phyloP scores from a whole-genome alignment of 2,888 invertebrate species.

The Drosophila nr. perissopoda region DNA sequence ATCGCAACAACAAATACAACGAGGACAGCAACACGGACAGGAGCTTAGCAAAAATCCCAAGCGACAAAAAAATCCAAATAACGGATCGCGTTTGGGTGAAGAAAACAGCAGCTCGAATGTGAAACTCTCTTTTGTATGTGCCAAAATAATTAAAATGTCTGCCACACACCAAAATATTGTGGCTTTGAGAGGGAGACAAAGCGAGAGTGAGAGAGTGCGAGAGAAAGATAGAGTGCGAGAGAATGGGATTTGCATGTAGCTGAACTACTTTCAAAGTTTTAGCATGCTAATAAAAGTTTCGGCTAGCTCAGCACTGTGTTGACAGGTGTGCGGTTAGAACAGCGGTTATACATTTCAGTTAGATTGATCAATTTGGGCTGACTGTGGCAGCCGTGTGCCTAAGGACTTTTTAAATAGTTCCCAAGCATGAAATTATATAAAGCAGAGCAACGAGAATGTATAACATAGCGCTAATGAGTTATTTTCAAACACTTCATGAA shows the following conservation, averaged over 20 bases:
- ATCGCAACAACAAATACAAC: neutral
- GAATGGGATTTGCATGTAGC: neutral
- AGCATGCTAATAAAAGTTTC: conserved; percentile 38
- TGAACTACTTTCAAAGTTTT: conserved; percentile 43
- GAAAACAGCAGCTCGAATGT: conserved; percentile 31
- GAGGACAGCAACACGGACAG: neutral
- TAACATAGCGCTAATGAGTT: neutral
- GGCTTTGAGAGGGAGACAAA: neutral
- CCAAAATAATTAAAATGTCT: conserved; percentile 58
- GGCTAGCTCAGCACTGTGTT: conserved; percentile 17
- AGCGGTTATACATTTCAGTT: conserved; percentile 22
- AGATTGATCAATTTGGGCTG: conserved; percentile 40
- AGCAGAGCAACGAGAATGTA: neutral
- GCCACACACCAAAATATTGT: neutral
- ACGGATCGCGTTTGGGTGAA: conserved; percentile 2
- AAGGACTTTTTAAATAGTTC: neutral
- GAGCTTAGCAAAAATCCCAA: conserved; percentile 17
- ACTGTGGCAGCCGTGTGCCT: conserved; percentile 4
- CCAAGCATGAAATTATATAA: neutral
- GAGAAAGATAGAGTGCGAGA: neutral
- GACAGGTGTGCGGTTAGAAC: conserved; percentile 32
- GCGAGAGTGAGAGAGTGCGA: neutral
- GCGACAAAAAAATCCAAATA: conserved; percentile 18
- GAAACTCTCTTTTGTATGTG: conserved; percentile 44
- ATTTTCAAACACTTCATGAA: neutral